A percentile compares a stretch with the other conserved stretches of the same genome.
Evolutionary conservation across 2,888 invertebrate species (phyloP).

Genomic region (Smittia aterrima): DNA sequence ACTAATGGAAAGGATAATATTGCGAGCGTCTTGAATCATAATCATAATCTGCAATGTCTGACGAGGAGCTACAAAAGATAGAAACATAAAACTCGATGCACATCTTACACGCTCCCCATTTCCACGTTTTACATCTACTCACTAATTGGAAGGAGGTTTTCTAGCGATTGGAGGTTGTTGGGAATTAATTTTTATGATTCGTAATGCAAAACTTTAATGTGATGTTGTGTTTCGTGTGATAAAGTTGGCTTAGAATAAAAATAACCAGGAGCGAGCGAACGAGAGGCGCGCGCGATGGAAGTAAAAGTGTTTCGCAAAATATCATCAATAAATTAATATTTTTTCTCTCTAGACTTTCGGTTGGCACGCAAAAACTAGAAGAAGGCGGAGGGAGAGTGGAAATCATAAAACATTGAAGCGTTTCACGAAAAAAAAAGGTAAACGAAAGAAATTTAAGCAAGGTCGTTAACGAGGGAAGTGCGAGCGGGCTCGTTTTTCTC

Average conservation of each 20-base stretch:
- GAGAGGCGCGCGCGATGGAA: neutral
- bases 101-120: neutral
- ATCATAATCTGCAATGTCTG: too few relatives aligned
- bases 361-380: neutral
- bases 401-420: too few relatives aligned
- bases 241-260: neutral
- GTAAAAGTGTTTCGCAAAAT: conserved; percentile 8
- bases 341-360: neutral
- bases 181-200: neutral
- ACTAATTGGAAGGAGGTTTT: neutral
- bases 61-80: too few relatives aligned
- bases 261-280: neutral
- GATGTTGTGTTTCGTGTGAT: neutral
- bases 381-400: neutral
- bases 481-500: neutral
- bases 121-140: neutral
- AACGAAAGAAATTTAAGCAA: too few relatives aligned
- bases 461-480: too few relatives aligned
- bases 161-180: neutral
- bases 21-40: too few relatives aligned
- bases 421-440: too few relatives aligned
- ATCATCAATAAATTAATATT: conserved; percentile 1
- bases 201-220: neutral
- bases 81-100: too few relatives aligned
- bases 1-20: too few relatives aligned